phyloP scores from a whole-genome alignment of 2,888 invertebrate species.

The Nymphalis c-album region DNA sequence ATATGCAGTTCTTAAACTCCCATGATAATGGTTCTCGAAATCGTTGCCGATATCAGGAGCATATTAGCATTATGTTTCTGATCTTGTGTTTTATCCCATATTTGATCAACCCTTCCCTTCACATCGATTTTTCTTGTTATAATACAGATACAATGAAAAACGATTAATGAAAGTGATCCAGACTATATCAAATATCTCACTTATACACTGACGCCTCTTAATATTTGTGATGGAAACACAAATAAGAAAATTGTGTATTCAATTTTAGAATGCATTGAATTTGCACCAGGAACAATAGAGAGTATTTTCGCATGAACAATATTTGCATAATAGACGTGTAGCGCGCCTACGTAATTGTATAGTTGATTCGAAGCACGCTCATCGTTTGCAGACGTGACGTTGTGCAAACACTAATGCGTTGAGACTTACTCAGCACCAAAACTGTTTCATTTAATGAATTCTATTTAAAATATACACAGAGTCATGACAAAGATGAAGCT shows the following conservation, averaged over 20 bases:
- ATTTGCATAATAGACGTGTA: conserved; percentile 20
- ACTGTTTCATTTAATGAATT: neutral
- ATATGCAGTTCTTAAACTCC: too few species aligned
- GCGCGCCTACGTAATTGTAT: conserved; percentile 23
- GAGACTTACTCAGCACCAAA: neutral
- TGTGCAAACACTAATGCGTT: conserved; percentile 4
- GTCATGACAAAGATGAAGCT: too few species aligned
- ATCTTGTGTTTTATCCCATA: too few species aligned
- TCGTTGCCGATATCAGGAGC: too few species aligned
- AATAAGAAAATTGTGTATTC: conserved; percentile 9
- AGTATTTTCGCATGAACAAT: conserved; percentile 15
- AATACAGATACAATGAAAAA: neutral
- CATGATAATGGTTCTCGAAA: too few species aligned
- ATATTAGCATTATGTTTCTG: too few species aligned
- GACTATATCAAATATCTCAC: too few species aligned
- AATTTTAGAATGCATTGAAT: conserved; percentile 5
- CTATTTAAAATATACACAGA: neutral
- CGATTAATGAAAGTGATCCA: too few species aligned
- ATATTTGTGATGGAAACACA: neutral
- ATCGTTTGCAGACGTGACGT: conserved; percentile 4
- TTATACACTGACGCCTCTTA: too few species aligned
- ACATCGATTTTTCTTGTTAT: too few species aligned
- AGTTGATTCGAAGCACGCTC: conserved; percentile 36
- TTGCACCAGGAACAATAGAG: conserved; percentile 13
- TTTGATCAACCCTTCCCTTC: too few species aligned